Base-by-base conservation (phyloP, 2,797 vertebrate genomes). In the Myotis myotis region DNA sequence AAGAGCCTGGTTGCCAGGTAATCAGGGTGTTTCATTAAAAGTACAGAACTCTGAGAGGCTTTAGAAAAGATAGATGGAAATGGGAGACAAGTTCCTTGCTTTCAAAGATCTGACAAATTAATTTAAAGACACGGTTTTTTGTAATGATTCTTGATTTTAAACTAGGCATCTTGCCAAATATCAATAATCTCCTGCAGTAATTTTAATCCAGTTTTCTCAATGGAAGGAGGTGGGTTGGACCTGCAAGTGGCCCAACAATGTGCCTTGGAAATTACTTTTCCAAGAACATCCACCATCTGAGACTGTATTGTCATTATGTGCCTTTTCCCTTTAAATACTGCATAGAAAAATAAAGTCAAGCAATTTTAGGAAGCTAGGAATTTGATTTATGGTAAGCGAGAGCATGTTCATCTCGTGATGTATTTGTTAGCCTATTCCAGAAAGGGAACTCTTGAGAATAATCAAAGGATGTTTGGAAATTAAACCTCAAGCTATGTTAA, bases 381-480 rank as follows among this genome's bases (percentile, higher is more conserved):
- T 68, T 68, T 36, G 23, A 64, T 44, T 91, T 75, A 57, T 10
- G 62, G 83, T 60, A 74, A 95, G 70, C 12, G 28, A 91, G 30
- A 93, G 30, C 72, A 47, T 10, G 49, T 22, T 10, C 7, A 19
- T 47, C 8, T 15, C 22, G 15, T 66, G 51, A 82, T 55, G 85
- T 20, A 68, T 0, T 3, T 78, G 57, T 51, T 53, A 82, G 20
- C 36, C 75, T 44, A 68, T 76, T 90, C 62, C 62, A 94, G 64
- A 85, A 89, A 84, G 33, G 17, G 25, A 92, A 75, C n/a, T 71
- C 66, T 83, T 71, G 19, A 62, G n/a, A 89, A 13, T 80, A 75
- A 55, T 93, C 70, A 94, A 82, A 89, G 22, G 74, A 16, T 78
- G 30, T 30, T 64, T 47, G 38, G 74, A 95, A 92, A 93, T 85